A percentile compares a stretch with the other conserved stretches of the same genome.
Evolutionary conservation across 1,140 invertebrate genomes (phyloP).

Genomic region (Teleogryllus occipitalis): DNA sequence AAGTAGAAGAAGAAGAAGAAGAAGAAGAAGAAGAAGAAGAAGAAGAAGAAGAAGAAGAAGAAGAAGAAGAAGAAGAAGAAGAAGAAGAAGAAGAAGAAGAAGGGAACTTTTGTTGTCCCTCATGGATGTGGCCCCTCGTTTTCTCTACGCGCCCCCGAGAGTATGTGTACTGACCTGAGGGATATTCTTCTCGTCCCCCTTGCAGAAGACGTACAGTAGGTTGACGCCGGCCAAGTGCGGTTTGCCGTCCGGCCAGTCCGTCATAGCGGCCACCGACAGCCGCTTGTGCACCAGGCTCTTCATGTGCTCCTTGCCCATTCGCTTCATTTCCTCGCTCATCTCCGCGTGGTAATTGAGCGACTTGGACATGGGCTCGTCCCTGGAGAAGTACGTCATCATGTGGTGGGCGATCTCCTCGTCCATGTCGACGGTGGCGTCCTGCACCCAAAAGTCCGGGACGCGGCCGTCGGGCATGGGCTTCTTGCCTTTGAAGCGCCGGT

Average conservation of each 20-base stretch:
- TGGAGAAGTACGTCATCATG: constrained; percentile 32
- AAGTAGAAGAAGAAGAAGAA: constrained; percentile 8
- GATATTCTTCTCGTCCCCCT: not conserved
- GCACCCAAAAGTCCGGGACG: constrained; percentile 30
- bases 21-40: constrained; percentile 9
- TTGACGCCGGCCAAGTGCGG: constrained; percentile 32
- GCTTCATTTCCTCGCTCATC: constrained; percentile 19
- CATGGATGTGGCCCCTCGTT: too few species aligned
- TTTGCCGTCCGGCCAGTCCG: constrained; percentile 27
- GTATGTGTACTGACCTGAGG: not conserved
- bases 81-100: constrained; percentile 9
- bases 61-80: constrained; percentile 9
- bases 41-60: constrained; percentile 9
- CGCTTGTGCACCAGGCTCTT: constrained; percentile 30
- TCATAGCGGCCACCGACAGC: constrained; percentile 25
- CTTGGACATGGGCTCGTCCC: constrained; percentile 31
- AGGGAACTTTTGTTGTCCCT: too few species aligned
- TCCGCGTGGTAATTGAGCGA: constrained; percentile 2
- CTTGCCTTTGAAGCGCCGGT: not conserved
- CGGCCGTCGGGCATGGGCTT: constrained; percentile 25
- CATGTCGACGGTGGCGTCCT: constrained; percentile 35
- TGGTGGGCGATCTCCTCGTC: constrained; percentile 32
- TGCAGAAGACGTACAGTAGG: constrained; percentile 23
- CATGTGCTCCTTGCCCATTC: constrained; percentile 20
- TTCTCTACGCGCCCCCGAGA: too few species aligned